phyloP scores from a whole-genome alignment of 2,797 vertebrate species.

The Dicrostonyx torquatus region DNA sequence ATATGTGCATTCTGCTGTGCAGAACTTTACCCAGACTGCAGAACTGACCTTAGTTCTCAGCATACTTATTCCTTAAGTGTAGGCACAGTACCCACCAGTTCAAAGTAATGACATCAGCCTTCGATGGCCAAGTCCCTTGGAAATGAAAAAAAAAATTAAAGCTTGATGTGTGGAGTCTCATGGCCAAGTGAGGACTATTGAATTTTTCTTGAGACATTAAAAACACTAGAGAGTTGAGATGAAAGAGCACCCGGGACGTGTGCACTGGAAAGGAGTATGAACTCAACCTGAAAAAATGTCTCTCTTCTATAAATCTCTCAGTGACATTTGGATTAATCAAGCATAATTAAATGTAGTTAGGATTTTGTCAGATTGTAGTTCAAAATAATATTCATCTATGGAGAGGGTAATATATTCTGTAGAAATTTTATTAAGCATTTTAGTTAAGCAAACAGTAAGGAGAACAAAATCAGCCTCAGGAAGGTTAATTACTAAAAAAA shows the following conservation, averaged over 20 bases:
- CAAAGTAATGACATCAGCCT: not conserved
- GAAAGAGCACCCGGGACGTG: constrained; percentile 17
- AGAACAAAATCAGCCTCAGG: constrained; percentile 81
- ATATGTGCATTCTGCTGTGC: not conserved
- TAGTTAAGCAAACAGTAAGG: constrained; percentile 78
- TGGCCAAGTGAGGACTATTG: not conserved
- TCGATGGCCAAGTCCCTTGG: not conserved
- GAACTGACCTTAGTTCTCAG: not conserved
- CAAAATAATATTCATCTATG: constrained; percentile 80
- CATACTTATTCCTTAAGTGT: not conserved
- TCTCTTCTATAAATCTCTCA: constrained; percentile 76
- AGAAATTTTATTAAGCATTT: constrained; percentile 82
- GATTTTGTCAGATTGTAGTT: constrained; percentile 81
- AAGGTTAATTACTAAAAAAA: constrained; percentile 82
- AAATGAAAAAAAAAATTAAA: not conserved
- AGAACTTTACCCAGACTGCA: not conserved
- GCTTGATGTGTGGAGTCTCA: not conserved
- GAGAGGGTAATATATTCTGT: constrained; percentile 82
- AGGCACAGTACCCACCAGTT: not conserved
- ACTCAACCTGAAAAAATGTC: constrained; percentile 69
- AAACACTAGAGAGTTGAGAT: constrained; percentile 7
- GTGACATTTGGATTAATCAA: constrained; percentile 82
- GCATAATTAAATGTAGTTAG: constrained; percentile 81
- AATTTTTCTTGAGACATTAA: not conserved
- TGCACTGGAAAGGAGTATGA: constrained; percentile 60